phyloP scores from a whole-genome alignment of 2,113 vertebrate genomes.

The Gobiocypris rarus region DNA sequence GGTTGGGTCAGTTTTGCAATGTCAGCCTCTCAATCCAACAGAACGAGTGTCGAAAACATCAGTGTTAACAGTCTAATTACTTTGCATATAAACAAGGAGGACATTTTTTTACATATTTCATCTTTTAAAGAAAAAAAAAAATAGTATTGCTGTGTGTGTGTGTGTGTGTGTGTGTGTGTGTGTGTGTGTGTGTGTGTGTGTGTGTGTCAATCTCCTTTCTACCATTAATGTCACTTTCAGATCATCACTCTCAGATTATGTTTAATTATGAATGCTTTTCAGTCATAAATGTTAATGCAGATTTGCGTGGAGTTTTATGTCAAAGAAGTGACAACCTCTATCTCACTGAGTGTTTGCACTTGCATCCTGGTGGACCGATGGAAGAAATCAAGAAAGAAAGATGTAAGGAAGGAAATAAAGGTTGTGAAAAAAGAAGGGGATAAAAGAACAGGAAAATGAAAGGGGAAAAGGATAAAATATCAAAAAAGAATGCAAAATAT shows the following conservation, averaged over 20 bases:
- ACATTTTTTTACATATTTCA: not conserved
- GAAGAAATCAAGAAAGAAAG: not conserved
- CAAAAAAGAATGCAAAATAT: not conserved
- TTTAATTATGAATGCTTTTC: conserved; percentile 83
- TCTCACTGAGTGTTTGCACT: conserved; percentile 65
- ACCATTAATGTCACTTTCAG: conserved; percentile 84
- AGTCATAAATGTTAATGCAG: conserved; percentile 82
- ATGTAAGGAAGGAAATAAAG: not conserved
- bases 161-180: conserved; percentile 70
- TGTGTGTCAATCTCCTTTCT: conserved; percentile 77
- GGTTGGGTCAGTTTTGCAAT: not conserved
- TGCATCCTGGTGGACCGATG: not conserved
- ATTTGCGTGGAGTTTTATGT: conserved; percentile 75
- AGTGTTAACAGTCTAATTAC: not conserved
- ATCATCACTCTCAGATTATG: conserved; percentile 82
- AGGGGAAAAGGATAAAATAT: not conserved
- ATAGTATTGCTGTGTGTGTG: too few species aligned
- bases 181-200: conserved; percentile 61
- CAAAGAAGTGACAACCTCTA: conserved; percentile 73
- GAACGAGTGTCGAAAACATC: not conserved
- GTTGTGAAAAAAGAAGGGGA: too few species aligned
- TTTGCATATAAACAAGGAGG: too few species aligned
- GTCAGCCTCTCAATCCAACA: not conserved
- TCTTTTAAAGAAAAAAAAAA: not conserved
- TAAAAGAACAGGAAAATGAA: not conserved